Percentiles rank a stretch among this genome's conserved stretches.
Evolutionary conservation across 2,888 invertebrate genomes (phyloP).

Genomic region (Apamea sordens): DNA sequence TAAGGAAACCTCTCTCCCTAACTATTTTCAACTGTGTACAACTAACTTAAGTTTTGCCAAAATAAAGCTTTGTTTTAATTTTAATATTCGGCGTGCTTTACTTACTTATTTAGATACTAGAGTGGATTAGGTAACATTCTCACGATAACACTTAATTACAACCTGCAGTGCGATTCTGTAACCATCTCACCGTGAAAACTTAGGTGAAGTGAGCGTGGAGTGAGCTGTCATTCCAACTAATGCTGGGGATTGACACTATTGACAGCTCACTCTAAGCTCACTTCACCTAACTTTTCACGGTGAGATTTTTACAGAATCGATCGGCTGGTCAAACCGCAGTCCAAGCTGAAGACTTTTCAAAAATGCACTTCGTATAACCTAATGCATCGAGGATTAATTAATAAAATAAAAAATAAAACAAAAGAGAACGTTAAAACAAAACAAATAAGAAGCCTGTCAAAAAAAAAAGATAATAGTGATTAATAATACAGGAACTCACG

Average conservation of each 20-base stretch:
- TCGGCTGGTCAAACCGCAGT: neutral
- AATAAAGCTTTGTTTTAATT: slow-evolving; percentile 29
- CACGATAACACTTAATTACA: slow-evolving; percentile 16
- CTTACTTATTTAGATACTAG: slow-evolving; percentile 1
- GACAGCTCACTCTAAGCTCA: too few relatives aligned
- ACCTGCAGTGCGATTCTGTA: too few relatives aligned
- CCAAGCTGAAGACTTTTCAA: neutral
- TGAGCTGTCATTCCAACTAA: too few relatives aligned
- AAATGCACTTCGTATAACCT: neutral
- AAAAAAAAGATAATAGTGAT: slow-evolving; percentile 15
- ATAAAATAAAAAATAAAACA: slow-evolving; percentile 3
- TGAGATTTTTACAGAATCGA: too few relatives aligned
- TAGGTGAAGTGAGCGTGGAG: too few relatives aligned
- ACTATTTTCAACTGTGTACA: slow-evolving; percentile 33
- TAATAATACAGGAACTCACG: slow-evolving; percentile 77
- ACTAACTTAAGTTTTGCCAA: slow-evolving; percentile 42
- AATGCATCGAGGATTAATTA: neutral
- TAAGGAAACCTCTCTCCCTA: slow-evolving; percentile 33
- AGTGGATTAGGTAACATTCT: neutral
- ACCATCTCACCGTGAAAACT: too few relatives aligned
- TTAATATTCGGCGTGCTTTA: slow-evolving; percentile 10
- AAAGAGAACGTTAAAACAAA: slow-evolving; percentile 2
- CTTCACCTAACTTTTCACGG: too few relatives aligned
- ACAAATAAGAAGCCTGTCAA: slow-evolving; percentile 8
- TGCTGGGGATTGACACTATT: too few relatives aligned